Evolutionary conservation across 2,888 invertebrate genomes (phyloP).

Genomic region (Drosophila kambysellisi): DNA sequence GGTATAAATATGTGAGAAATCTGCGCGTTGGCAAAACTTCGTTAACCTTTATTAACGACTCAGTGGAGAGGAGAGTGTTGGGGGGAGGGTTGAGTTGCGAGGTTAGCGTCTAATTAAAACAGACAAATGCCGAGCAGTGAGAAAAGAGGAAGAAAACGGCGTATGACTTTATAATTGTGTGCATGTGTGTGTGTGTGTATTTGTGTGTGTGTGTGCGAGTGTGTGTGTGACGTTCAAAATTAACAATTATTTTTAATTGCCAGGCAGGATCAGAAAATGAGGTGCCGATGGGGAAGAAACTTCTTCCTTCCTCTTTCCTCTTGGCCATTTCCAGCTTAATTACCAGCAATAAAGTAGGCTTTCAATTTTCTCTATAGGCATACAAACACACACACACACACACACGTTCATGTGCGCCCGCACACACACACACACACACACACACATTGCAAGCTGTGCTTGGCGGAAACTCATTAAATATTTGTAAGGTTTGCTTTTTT

Average conservation of each 20-base stretch:
- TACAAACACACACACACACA: conserved; percentile 7
- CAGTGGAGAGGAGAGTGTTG: not conserved
- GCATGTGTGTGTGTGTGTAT: conserved; percentile 11
- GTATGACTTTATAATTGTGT: conserved; percentile 62
- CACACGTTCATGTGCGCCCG: not conserved
- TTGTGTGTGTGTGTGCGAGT: conserved; percentile 6
- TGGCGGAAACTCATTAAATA: conserved; percentile 46
- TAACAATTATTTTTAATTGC: conserved; percentile 74
- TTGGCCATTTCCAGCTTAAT: conserved; percentile 37
- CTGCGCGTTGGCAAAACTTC: conserved; percentile 71
- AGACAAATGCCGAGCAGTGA: conserved; percentile 53
- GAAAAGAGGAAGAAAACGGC: conserved; percentile 10
- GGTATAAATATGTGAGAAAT: conserved; percentile 69
- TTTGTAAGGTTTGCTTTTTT: conserved; percentile 16
- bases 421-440: conserved; percentile 17
- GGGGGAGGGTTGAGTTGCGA: not conserved
- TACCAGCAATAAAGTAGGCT: conserved; percentile 49
- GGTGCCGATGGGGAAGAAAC: conserved; percentile 45
- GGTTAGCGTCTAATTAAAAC: conserved; percentile 69
- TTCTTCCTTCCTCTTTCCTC: not conserved
- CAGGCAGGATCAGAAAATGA: conserved; percentile 55
- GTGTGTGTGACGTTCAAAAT: conserved; percentile 50
- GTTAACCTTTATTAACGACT: conserved; percentile 78
- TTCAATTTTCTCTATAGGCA: conserved; percentile 43
- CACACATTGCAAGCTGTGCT: conserved; percentile 8